phyloP scores from a whole-genome alignment of 2,888 invertebrate species.

The Saturnia japonica region DNA sequence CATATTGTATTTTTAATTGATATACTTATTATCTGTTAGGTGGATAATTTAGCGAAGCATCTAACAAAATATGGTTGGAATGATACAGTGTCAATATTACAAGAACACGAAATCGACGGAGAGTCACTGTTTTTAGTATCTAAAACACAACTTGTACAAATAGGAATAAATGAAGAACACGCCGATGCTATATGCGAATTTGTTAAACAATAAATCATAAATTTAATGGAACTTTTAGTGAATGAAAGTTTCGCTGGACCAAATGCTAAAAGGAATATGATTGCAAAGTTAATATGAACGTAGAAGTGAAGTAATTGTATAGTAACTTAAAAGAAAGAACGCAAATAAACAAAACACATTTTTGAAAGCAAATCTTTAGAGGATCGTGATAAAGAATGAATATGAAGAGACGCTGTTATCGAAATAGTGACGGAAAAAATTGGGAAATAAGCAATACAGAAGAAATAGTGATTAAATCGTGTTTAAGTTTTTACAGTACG shows the following conservation, averaged over 20 bases:
- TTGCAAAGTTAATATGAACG: not conserved
- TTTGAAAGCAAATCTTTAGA: not conserved
- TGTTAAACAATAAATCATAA: constrained; percentile 47
- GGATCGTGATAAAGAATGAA: not conserved
- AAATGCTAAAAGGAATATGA: not conserved
- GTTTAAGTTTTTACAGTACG: not conserved
- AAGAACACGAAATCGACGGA: constrained; percentile 73
- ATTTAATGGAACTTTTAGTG: not conserved
- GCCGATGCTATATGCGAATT: constrained; percentile 62
- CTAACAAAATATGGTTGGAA: constrained; percentile 58
- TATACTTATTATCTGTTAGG: constrained; percentile 42
- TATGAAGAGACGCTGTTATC: not conserved
- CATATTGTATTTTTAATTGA: constrained; percentile 1
- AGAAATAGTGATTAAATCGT: not conserved
- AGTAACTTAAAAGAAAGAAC: not conserved
- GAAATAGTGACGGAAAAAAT: not conserved
- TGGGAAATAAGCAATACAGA: not conserved
- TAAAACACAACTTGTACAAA: constrained; percentile 57
- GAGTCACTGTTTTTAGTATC: constrained; percentile 66
- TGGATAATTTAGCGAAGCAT: constrained; percentile 52
- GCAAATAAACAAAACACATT: not conserved
- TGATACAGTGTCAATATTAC: constrained; percentile 58
- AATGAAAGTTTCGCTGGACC: not conserved
- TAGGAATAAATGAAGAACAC: constrained; percentile 64
- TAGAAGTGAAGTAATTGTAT: not conserved